Base-by-base conservation (phyloP, 2,113 vertebrate species). In the Pterocles gutturalis region DNA sequence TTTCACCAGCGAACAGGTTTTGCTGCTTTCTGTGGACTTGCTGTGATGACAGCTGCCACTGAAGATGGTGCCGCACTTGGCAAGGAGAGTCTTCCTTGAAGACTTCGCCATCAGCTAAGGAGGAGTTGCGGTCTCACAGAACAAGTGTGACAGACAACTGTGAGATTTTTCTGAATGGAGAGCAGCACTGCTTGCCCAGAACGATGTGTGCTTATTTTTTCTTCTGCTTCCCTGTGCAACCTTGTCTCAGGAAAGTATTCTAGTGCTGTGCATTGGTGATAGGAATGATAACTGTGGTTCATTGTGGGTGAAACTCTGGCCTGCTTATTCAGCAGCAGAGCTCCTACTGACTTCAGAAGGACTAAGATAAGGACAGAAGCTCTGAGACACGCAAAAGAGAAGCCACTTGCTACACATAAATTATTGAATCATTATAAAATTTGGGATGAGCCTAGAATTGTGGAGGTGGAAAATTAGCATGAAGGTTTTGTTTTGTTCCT, bases 1-100 rank as follows among this genome's bases (percentile, higher is more conserved):
- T 96, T 95, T 72, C 36, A 87, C 24, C 25, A 90, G 49, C 41
- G 77, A 84, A 83, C 61, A 79, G 70, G 75, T 96, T 96, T 94
- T 90, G 43, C 92, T 1, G 4, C 88, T 87, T 97, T 83, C 72
- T 60, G 77, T 8, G 2, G 33, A 69, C 75, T 83, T 93, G 58
- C 70, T 22, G 25, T 71, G 41, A 79, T 81, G 90, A 71, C 48
- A 48, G 33, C 61, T 81, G 48, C 36, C 73, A 70, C 14, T 94
- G 85, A 91, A 95, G 43, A 0, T 79, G 69, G 69, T 79, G 75
- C 69, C 81, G 70, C 14, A 6, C 31, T 95, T 96, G 84, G 76
- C 94, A 93, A 69, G 65, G 54, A 88, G 54, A 67, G 9, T 58
- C 69, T 85, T 84, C 38, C 36, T 72, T 91, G 33, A 90, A 91